Base-by-base conservation (phyloP, 2,113 vertebrate genomes). In the Phoenicopterus ruber region DNA sequence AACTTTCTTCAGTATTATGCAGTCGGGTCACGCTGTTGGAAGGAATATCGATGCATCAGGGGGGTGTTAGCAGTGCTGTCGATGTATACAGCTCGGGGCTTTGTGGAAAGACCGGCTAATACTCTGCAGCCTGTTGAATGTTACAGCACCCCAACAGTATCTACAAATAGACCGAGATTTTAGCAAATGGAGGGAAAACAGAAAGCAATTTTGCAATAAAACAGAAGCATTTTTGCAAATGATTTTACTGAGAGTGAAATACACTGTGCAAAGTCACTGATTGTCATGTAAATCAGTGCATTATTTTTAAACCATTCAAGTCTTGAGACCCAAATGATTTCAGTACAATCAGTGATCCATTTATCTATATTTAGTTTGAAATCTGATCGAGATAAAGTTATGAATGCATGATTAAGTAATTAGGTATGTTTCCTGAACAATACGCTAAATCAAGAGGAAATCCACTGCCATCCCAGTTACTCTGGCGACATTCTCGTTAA, bases 381-480 rank as follows among this genome's bases (percentile, higher is more conserved):
- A 50, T 82, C 46, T 29, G 63, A 85, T 87, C 2, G 8, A 55
- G 65, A 70, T 5, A 66, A 85, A 93, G 52, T 72, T 90, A 88
- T 6, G 50, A 94, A 91, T 91, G 65, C 71, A 54, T 76, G 59
- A 72, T 89, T 72, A 92, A 77, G 36, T 90, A 89, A 92, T 94
- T 88, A n/a, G 36, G 4, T 91, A 77, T 71, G 77, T 91, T 86
- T 95, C 93, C 96, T 90, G 65, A 96, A 96, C 79, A 92, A 94
- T 92, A 73, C 26, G 15, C 40, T 94, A 95, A 97, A 94, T 97
- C 87, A 72, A 49, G 91, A 97, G 92, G 94, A 96, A 98, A 97
- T 97, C 82, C 89, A 97, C 96, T 97, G 97, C 98, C 97, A 94
- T 96, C 94, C 93, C 94, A 93, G 81, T 97, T 96, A 93, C 72